These are phyloP conservation scores for Apeltes quadracus DNA, from an alignment of 2,113 vertebrate species.

Conservation along the genomic window DNA sequence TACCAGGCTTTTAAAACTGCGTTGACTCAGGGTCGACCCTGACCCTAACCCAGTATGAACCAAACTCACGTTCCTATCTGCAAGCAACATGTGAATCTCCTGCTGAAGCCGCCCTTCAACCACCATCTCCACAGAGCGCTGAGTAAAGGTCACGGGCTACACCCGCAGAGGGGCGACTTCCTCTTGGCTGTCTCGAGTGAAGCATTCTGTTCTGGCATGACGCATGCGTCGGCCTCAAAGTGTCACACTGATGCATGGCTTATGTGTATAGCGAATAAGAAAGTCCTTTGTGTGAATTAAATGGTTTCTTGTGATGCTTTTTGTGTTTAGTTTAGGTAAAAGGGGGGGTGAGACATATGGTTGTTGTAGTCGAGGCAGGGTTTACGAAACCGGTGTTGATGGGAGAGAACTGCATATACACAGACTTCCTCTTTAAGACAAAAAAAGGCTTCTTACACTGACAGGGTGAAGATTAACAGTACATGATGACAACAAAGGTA, in stretches of 20 bases:
- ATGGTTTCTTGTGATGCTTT: background rate
- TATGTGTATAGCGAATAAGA: background rate
- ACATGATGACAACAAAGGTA: background rate
- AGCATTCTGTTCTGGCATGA: slow-evolving; percentile 41
- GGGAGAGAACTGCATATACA: background rate
- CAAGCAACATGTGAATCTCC: background rate
- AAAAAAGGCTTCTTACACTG: slow-evolving; percentile 11
- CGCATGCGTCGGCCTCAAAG: background rate
- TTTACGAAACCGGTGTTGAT: slow-evolving; percentile 16
- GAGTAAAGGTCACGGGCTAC: slow-evolving; percentile 79
- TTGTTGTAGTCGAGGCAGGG: background rate
- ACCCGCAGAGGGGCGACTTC: slow-evolving; percentile 80
- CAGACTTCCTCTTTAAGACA: slow-evolving; percentile 39
- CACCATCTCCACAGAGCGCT: slow-evolving; percentile 55
- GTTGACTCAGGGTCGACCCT: background rate
- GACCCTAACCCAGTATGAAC: no score
- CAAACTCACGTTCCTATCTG: background rate
- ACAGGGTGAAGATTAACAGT: background rate
- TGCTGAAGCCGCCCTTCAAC: slow-evolving; percentile 38
- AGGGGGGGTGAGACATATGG: background rate
- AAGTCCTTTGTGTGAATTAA: background rate
- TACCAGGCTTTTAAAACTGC: background rate
- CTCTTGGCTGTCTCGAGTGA: slow-evolving; percentile 66
- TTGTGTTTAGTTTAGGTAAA: background rate
- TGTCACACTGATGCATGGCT: background rate